Evolutionary conservation across 2,797 vertebrate species (phyloP), one percentile per base, ranked within the genome.

Genomic region (Acrossocheilus fasciatus): DNA sequence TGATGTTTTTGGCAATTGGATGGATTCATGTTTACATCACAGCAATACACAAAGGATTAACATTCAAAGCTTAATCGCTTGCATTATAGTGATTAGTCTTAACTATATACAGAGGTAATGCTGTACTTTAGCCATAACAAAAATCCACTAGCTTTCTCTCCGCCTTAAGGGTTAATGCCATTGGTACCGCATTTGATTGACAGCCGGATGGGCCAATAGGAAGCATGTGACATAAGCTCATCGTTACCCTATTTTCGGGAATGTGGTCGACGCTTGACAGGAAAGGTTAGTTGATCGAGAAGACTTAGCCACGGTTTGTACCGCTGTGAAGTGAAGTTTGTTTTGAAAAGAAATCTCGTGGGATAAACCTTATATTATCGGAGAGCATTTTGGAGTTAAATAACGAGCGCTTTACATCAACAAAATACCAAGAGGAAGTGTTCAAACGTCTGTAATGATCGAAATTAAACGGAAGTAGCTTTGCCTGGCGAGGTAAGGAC

Each of bases 391-490:
- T 14, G 75, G 68, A 73, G n/a, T 23, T 14, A 36, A n/a, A 83
- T 36, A 57, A 36, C 72, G 20, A 59, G 1, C 34, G 2, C 3
- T 69, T 52, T 41, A 10, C 47, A 41, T 43, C 74, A 70, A 45
- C 18, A 68, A 80, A 78, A 64, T 11, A 82, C 39, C 39, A 26
- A 66, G 69, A 73, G 54, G 70, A 78, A 75, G 87, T 20, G 69
- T 88, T 83, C 81, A 75, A 62, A 77, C 85, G 50, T 68, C 77
- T 91, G 92, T 91, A 87, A 96, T 96, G 95, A 87, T 79, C 91
- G 84, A 89, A 92, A 86, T 88, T 81, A 91, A 91, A 93, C 93
- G 94, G 94, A 95, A 95, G 93, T 96, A 92, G 93, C 76, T 94
- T 93, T 93, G 89, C 87, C 89, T 92, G 54, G 89, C 87, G 87